Conservation (phyloP, 1,140 invertebrate genomes). For the Centruroides sculpturatus region DNA sequence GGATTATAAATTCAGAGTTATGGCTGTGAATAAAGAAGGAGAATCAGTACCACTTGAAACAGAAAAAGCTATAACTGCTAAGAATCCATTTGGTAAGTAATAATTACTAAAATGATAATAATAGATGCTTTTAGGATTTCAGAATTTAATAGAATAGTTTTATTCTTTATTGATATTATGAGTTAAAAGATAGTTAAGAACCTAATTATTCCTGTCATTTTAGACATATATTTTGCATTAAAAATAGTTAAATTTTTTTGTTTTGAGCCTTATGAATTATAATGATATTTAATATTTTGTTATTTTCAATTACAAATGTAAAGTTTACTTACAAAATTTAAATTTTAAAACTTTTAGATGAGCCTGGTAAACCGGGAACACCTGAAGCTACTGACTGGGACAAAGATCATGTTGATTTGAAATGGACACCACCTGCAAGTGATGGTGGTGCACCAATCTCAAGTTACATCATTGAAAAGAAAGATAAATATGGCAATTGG, state of each 20-base stretch:
- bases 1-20: slow-evolving; percentile 88
- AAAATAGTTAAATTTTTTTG: no score
- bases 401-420: slow-evolving; percentile 76
- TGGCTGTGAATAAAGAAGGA: slow-evolving; percentile 90
- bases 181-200: no score
- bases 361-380: slow-evolving; percentile 85
- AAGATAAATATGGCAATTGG: slow-evolving; percentile 91
- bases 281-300: no score
- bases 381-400: slow-evolving; percentile 89
- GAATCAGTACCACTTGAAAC: slow-evolving; percentile 86
- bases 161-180: no score
- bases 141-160: no score
- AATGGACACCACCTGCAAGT: slow-evolving; percentile 59
- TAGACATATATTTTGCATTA: no score
- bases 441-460: slow-evolving; percentile 76
- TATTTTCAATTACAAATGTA: no score
- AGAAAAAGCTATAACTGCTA: slow-evolving; percentile 72
- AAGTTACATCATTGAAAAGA: slow-evolving; percentile 77
- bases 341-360: slow-evolving; percentile 38
- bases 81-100: slow-evolving; percentile 75
- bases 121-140: no score
- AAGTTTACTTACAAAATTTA: not conserved
- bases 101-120: no score
- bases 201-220: no score
- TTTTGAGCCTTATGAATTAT: no score